Evolutionary conservation across 2,888 invertebrate genomes (phyloP), one percentile per base, ranked within the genome.

Genomic region (Pterobdella sp.): DNA sequence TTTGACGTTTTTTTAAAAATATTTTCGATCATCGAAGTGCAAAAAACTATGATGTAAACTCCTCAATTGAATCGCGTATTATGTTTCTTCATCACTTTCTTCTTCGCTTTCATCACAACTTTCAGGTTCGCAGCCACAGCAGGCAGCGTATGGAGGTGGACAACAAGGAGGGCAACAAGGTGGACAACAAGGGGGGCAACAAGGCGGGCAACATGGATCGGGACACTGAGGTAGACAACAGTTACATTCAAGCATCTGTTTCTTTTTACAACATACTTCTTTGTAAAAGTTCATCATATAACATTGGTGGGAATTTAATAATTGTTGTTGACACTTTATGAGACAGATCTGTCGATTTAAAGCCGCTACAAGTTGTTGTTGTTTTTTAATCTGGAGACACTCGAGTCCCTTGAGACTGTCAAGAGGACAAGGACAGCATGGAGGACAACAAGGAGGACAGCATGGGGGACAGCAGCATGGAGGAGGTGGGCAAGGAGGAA

Each of bases 261-360:
- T 56, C n/a, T 56, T 56, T n/a, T n/a, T 56, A n/a, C 60, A 56
- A 22, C 60, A 56, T 3, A 56, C 60, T 3, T 56, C 60, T 7
- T 56, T 56, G 60, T 56, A 56, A 26, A 56, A 56, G n/a, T 56
- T 56, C 60, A 56, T 26, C 60, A 56, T 56, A 26, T 56, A 56
- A n/a, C 14, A 18, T 56, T 56, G 60, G n/a, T 56, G 60, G 26
- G 60, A 56, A 26, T 56, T 56, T n/a, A 56, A 56, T 3, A 56
- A 3, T 22, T 56, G 60, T 22, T 56, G 60, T 56, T 56, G 60
- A 56, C 60, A 56, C n/a, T 56, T 56, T 14, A 56, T 56, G 3
- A n/a, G 4, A 26, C 60, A 56, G 60, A 56, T 56, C n/a, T 56
- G 60, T 56, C n/a, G 4, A 22, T 56, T 56, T 22, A 56, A 56